Evolutionary conservation across 2,797 vertebrate species (phyloP), one percentile per base, ranked within the genome.

Genomic region (Lycodopsis pacificus): DNA sequence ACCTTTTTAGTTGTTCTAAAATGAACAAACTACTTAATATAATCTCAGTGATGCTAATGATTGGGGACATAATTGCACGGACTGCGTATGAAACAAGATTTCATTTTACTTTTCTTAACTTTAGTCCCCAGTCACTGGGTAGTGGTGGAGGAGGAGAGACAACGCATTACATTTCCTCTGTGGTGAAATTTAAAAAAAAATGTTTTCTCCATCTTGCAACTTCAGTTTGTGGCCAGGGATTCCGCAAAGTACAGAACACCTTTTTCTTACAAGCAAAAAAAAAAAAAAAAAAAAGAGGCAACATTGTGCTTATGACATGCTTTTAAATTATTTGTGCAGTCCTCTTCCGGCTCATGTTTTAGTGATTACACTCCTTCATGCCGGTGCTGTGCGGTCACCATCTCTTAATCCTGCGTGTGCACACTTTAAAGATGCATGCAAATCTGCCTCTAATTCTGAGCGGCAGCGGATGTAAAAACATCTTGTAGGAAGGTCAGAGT

Each of bases 301-400:
- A 40, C 38, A 63, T 15, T 73, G 32, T 44, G 68, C 65, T 61
- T 36, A 22, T 38, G 40, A 72, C 7, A 34, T 20, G n/a, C 38
- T 27, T 69, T 59, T 81, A 8, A 73, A 57, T 61, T 51, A 72
- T 73, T 40, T 69, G 76, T 46, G 32, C 69, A 36, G 40, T 61
- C 54, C 36, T 62, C 57, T 61, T 36, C 30, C 30, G 49, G 22
- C 72, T 81, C 67, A 59, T 62, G 53, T 72, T 82, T 68, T 48
- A 71, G 48, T 69, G 25, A 65, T 70, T 38, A 10, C 17, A 3
- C 36, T 82, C 58, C 51, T 59, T 72, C 63, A 14, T 25, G 14
- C 32, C 36, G 20, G 19, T 17, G 36, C 65, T 63, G 48, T 68
- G 22, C 32, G 46, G 51, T 51, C 44, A 32, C 22, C 42, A 54